phyloP scores from a whole-genome alignment of 2,797 vertebrate genomes.

The Limnodromus scolopaceus region DNA sequence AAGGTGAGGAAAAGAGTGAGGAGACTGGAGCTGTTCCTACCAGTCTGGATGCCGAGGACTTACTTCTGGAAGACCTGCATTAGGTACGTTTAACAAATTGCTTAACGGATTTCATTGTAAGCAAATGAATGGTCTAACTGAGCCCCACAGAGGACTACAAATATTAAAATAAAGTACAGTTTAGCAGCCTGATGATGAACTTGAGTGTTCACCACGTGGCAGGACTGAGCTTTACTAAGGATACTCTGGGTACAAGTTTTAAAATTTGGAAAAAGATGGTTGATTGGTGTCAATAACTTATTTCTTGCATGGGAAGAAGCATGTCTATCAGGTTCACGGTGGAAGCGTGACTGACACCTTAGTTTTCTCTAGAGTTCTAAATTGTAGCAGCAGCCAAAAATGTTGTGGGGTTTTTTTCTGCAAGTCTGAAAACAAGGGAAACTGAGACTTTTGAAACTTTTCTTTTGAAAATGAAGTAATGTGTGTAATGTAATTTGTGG shows the following conservation, averaged over 20 bases:
- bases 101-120: not conserved
- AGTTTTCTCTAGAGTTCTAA: not conserved
- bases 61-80: not conserved
- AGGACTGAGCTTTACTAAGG: not conserved
- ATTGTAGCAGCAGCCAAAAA: not conserved
- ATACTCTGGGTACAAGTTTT: not conserved
- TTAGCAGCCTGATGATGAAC: not conserved
- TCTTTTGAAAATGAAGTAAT: not conserved
- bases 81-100: not conserved
- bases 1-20: not conserved
- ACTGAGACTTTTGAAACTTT: not conserved
- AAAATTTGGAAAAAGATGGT: not conserved
- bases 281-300: not conserved
- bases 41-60: not conserved
- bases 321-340: not conserved
- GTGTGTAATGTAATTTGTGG: no score
- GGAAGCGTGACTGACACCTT: not conserved
- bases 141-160: not conserved
- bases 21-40: not conserved
- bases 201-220: not conserved
- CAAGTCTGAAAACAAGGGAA: not conserved
- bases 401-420: not conserved
- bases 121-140: not conserved
- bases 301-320: not conserved
- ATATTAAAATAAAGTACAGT: constrained; percentile 8